Base-by-base conservation (phyloP, 2,113 vertebrate genomes). In the Calidris pygmaea region DNA sequence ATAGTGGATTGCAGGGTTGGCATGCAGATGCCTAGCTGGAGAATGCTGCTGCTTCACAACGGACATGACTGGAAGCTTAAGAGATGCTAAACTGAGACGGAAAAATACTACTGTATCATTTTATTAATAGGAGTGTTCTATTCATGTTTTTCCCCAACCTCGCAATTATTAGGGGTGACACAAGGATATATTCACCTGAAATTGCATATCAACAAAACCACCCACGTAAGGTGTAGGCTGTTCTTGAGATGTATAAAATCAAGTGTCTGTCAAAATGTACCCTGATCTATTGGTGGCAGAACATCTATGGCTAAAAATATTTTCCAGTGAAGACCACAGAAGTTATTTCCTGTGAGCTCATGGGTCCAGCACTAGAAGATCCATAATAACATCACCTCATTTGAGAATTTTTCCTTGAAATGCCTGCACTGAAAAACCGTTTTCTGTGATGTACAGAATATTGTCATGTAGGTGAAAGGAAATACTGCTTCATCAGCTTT, bases 261-360 rank as follows among this genome's bases (percentile, higher is more conserved):
- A 94, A 76, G 63, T 41, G 53, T 48, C 56, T 90, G 41, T 89
- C 95, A 95, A 67, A 92, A 67, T 67, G 56, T 90, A 81, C 76
- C 32, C 37, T 65, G 41, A 80, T 80, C 85, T 92, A 72, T 14
- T 59, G 62, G 72, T 67, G 70, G 56, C 37, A 71, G 52, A 90
- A 86, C 26, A 71, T 29, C 43, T 48, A 53, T 34, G 39, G 55
- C 43, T 95, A 87, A 96, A 81, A 89, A 60, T 87, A 79, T 59
- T 76, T 85, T 67, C 74, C 29, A 88, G 43, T 58, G 9, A 67
- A 84, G 68, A 35, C 29, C 63, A 21, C 18, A 63, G 52, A 81
- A 72, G 19, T 37, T 73, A n/a, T 81, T 75, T 85, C 56, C 50
- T 80, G 16, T 75, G 70, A 74, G 30, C 18, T 78, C 81, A 14